These are phyloP conservation scores for Sebastes oblongus DNA, from an alignment of 2,797 vertebrate species.

Conservation along the genomic window DNA sequence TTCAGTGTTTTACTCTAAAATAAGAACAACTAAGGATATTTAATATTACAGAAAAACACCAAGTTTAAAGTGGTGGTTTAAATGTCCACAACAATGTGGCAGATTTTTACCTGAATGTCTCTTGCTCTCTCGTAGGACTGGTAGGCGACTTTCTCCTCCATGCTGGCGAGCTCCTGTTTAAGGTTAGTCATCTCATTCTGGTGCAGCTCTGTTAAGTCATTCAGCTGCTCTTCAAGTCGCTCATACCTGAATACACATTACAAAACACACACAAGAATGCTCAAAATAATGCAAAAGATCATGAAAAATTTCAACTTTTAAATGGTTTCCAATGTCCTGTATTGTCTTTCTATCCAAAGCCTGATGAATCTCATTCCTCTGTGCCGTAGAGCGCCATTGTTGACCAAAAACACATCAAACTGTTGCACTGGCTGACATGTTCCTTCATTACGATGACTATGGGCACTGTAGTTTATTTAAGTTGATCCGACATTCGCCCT, in stretches of 20 bases:
- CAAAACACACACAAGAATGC: slow-evolving; percentile 10
- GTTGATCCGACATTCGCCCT: background rate
- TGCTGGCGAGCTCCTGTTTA: slow-evolving; percentile 98
- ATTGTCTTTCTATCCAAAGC: background rate
- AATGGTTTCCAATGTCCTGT: background rate
- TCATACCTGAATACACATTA: slow-evolving; percentile 85
- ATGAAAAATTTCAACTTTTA: background rate
- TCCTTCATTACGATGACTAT: background rate
- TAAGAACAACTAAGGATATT: background rate
- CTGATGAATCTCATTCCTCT: background rate
- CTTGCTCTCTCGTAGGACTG: slow-evolving; percentile 97
- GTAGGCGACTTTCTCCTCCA: slow-evolving; percentile 99
- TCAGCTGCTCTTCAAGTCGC: slow-evolving; percentile 95
- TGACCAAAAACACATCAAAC: background rate
- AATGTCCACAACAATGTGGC: too few relatives aligned
- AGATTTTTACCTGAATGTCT: slow-evolving; percentile 89
- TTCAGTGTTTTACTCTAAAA: background rate
- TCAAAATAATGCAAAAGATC: background rate
- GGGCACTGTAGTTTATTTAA: background rate
- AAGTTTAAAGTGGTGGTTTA: background rate
- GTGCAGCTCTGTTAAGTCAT: slow-evolving; percentile 96
- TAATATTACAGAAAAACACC: background rate
- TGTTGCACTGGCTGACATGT: background rate
- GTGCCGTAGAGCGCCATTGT: background rate
- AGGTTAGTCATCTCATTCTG: slow-evolving; percentile 99